These are phyloP conservation scores for Rhopilema esculentum DNA, from an alignment of 30 jellyfish, hydroid and myxozoan genomes.

Conservation along the genomic window DNA sequence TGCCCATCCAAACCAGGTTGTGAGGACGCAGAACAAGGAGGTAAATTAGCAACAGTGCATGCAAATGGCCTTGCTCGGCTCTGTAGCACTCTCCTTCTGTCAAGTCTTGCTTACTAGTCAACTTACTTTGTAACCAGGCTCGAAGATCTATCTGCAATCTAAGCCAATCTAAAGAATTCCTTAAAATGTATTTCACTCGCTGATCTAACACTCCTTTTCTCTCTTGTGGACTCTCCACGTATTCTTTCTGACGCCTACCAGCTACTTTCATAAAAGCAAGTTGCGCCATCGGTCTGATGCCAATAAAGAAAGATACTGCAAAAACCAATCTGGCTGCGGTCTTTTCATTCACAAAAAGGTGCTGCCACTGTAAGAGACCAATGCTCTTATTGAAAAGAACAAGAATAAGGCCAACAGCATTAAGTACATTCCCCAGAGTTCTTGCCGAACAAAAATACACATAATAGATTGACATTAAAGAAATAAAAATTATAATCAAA, in stretches of 20 bases:
- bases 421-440: not conserved
- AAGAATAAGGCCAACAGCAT: not conserved
- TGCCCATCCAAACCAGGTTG: conserved; percentile 27
- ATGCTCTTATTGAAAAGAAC: conserved; percentile 4
- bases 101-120: not conserved
- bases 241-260: not conserved
- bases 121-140: not conserved
- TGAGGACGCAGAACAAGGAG: conserved; percentile 29
- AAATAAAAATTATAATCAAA: not conserved
- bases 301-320: not conserved
- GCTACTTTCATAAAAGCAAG: not conserved
- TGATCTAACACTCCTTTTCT: not conserved
- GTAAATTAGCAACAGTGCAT: conserved; percentile 24
- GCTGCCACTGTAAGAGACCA: conserved; percentile 4
- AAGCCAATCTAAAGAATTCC: not conserved
- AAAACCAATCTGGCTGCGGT: conserved; percentile 7
- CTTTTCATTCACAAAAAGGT: not conserved
- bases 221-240: not conserved
- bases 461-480: not conserved
- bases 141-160: not conserved
- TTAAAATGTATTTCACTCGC: not conserved
- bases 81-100: not conserved
- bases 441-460: not conserved
- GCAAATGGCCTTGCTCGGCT: not conserved
- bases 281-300: not conserved